Evolutionary conservation across 2,113 vertebrate genomes (phyloP).

Genomic region (Montifringilla adamsi): DNA sequence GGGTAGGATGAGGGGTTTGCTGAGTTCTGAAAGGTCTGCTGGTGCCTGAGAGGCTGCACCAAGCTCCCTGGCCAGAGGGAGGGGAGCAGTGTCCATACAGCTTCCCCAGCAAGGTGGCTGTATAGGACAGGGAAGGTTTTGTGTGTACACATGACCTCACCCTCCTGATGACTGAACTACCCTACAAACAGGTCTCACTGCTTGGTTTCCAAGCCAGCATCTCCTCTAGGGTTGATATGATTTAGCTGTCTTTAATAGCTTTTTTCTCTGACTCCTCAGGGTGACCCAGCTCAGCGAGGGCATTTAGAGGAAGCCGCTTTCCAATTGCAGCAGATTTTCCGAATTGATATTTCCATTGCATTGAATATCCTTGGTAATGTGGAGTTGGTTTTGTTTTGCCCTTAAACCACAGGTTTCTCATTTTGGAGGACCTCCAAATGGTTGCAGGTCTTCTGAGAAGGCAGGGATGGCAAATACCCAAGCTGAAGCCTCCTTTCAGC

Average conservation of each 20-base stretch:
- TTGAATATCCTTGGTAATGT: conserved; percentile 92
- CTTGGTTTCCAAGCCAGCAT: not conserved
- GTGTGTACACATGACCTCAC: not conserved
- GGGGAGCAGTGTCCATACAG: not conserved
- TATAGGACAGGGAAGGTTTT: not conserved
- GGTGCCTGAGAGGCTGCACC: not conserved
- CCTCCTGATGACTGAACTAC: not conserved
- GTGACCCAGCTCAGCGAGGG: conserved; percentile 64
- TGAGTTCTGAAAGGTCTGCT: not conserved
- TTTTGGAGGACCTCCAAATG: conserved; percentile 43
- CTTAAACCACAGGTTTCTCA: conserved; percentile 23
- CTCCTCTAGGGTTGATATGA: not conserved
- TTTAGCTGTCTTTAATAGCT: conserved; percentile 15
- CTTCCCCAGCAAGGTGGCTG: not conserved
- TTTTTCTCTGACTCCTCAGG: conserved; percentile 64
- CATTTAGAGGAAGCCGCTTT: conserved; percentile 76
- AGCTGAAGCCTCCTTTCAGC: conserved; percentile 39
- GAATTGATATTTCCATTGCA: conserved; percentile 83
- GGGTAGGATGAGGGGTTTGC: not conserved
- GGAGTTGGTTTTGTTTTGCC: not conserved
- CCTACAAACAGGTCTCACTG: not conserved
- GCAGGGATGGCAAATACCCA: conserved; percentile 37
- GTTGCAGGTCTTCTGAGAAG: conserved; percentile 43
- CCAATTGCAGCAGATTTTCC: conserved; percentile 78
- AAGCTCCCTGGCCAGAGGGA: not conserved